Percentiles rank a stretch among this genome's conserved stretches.
Evolutionary conservation across 2,113 vertebrate species (phyloP).

Genomic region (Piaya cayana): DNA sequence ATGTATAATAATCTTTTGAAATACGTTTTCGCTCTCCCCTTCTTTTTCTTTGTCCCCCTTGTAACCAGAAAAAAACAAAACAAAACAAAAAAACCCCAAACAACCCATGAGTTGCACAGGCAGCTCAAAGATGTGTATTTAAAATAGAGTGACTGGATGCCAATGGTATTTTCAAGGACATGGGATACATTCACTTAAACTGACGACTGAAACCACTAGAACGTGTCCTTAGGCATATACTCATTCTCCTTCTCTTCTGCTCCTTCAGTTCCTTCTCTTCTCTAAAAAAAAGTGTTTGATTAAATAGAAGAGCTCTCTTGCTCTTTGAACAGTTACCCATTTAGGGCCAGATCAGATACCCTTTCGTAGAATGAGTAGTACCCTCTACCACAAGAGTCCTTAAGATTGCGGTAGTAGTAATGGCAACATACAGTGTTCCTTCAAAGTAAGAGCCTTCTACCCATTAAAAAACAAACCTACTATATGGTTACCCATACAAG

Average conservation of each 20-base stretch:
- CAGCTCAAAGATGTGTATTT: background rate
- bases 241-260: background rate
- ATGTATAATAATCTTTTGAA: constrained; percentile 3
- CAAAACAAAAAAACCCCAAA: too few species aligned
- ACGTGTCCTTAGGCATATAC: constrained; percentile 3
- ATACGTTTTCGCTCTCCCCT: background rate
- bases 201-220: constrained; percentile 56
- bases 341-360: background rate
- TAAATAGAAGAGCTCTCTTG: constrained; percentile 49
- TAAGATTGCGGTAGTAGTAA: background rate
- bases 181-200: constrained; percentile 27
- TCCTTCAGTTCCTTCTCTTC: constrained; percentile 11
- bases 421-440: background rate
- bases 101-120: background rate
- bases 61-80: background rate
- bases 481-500: background rate
- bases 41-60: background rate
- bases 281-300: constrained; percentile 30
- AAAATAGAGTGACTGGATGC: constrained; percentile 10
- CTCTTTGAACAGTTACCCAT: constrained; percentile 1
- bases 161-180: constrained; percentile 36
- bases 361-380: background rate
- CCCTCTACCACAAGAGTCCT: constrained; percentile 1
- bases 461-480: background rate
- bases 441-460: background rate